phyloP scores from a whole-genome alignment of 2,888 invertebrate genomes.

The Rapana venosa region DNA sequence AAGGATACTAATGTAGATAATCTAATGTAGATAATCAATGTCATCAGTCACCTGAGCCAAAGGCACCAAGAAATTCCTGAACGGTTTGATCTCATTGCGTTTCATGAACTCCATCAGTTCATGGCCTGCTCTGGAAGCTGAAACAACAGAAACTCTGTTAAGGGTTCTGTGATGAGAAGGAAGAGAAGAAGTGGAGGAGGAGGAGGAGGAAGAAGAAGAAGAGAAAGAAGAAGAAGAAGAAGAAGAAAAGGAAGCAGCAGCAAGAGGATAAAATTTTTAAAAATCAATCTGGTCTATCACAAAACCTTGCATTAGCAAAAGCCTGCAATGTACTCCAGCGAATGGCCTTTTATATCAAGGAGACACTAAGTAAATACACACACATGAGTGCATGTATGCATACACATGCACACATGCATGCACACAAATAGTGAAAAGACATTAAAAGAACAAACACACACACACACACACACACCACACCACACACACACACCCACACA shows the following conservation, averaged over 20 bases:
- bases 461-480: no score
- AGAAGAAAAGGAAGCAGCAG: neutral
- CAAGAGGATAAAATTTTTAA: no score
- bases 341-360: no score
- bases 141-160: neutral
- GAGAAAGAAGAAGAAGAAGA: neutral
- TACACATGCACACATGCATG: no score
- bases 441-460: no score
- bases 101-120: slow-evolving; percentile 91
- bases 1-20: neutral
- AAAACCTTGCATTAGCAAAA: no score
- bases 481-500: no score
- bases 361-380: no score
- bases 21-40: neutral
- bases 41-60: slow-evolving; percentile 73
- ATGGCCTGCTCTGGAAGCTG: slow-evolving; percentile 86
- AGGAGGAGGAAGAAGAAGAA: neutral
- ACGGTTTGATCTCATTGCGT: slow-evolving; percentile 88
- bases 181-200: neutral
- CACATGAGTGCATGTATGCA: no score
- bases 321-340: no score
- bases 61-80: slow-evolving; percentile 85
- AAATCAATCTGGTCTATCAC: no score
- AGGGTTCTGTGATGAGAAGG: neutral
- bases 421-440: no score